Percentiles rank a stretch among this genome's conserved stretches.
These are phyloP conservation scores for Dermolepida albohirtum DNA, from an alignment of 2,888 invertebrate species.

Conservation along the genomic window DNA sequence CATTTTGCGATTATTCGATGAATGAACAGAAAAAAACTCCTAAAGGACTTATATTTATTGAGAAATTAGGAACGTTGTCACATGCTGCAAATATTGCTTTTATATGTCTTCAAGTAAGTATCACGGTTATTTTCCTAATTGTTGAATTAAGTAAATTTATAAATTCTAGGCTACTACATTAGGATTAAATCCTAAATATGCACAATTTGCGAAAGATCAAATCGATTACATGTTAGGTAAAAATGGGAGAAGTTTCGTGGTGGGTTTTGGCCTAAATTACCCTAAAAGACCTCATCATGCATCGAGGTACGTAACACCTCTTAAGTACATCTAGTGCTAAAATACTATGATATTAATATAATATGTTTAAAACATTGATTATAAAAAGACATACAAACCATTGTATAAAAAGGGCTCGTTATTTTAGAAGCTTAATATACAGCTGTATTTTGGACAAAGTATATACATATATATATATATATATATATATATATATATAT, in stretches of 20 bases:
- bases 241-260: slow-evolving; percentile 68
- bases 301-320: slow-evolving; percentile 65
- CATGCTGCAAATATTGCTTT: slow-evolving; percentile 70
- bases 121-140: too few relatives aligned
- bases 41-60: slow-evolving; percentile 68
- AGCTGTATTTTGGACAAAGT: too few relatives aligned
- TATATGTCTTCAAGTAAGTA: slow-evolving; percentile 67
- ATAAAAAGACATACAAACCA: too few relatives aligned
- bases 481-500: too few relatives aligned
- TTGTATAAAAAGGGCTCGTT: too few relatives aligned
- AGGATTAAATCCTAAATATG: slow-evolving; percentile 61
- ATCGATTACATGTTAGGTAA: slow-evolving; percentile 70
- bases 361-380: too few relatives aligned
- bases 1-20: slow-evolving; percentile 68
- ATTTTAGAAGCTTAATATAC: too few relatives aligned
- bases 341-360: too few relatives aligned
- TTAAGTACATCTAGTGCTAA: background rate
- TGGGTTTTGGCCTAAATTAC: slow-evolving; percentile 69
- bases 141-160: too few relatives aligned
- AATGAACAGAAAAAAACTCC: slow-evolving; percentile 66
- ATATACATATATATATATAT: too few relatives aligned
- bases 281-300: slow-evolving; percentile 69
- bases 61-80: slow-evolving; percentile 68
- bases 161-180: slow-evolving; percentile 61
- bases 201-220: slow-evolving; percentile 68